Base-by-base conservation (phyloP, 2,888 invertebrate genomes). In the Serrognathus titanus region DNA sequence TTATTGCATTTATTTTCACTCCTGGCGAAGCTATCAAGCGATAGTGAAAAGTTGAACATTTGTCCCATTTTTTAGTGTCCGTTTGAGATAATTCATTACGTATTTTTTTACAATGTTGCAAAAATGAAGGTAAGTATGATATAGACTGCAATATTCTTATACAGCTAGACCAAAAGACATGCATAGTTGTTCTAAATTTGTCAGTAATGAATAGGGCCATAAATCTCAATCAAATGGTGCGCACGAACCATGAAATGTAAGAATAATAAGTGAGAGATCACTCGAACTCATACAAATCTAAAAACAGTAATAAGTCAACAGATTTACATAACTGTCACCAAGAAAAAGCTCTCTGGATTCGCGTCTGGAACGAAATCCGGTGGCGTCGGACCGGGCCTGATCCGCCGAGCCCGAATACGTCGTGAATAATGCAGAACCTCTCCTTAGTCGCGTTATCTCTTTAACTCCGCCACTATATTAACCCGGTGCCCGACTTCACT, bases 271-370 rank as follows among this genome's bases (percentile, higher is more conserved):
- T 16, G 4, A 43, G 13, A 16, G 43, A 13, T 43, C 20, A 43
- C 20, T 20, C 43, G 43, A 12, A 11, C 16, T 16, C 64, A 61
- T 64, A 65, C 63, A 63, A 66, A 68, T 65, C 65, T 63, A 63
- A 60, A 31, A 63, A 60, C 62, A 57, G 66, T 66, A 67, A 70
- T 70, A 69, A 70, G 68, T 69, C 68, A 68, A 63, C 63, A 67
- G 67, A 70, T 70, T 69, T 69, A 68, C 69, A 69, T 70, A 69
- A 69, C 68, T 67, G 69, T 70, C 69, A 67, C 63, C 67, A 59
- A 60, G 63, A 61, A 63, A 63, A 68, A 68, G 66, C 69, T 66
- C 63, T 58, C 58, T 43, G 61, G 11, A 39, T 63, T 63, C 61
- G 63, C 61, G 62, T 61, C 60, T 60, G 53, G 59, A 61, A 63